These are phyloP conservation scores for Monodelphis domestica DNA, from an alignment of 2,797 vertebrate species.

Conservation along the genomic window DNA sequence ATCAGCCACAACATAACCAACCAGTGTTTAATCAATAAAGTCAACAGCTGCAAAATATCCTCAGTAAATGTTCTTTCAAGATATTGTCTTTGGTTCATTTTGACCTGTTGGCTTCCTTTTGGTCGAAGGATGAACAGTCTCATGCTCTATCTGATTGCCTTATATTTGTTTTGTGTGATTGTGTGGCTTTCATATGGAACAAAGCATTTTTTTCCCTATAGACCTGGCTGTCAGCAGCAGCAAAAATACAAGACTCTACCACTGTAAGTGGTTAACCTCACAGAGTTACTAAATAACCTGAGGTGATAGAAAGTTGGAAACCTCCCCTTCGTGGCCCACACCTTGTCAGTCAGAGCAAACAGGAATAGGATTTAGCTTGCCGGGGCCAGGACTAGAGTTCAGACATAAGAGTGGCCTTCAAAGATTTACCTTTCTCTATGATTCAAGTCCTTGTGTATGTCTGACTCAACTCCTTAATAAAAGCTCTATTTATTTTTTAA, in stretches of 20 bases:
- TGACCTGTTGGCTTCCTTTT: background rate
- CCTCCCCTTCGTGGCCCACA: background rate
- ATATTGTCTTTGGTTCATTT: slow-evolving; percentile 24
- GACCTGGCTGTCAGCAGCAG: background rate
- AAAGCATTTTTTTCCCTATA: background rate
- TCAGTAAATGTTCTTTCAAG: background rate
- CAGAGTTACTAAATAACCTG: slow-evolving; percentile 3
- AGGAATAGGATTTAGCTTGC: background rate
- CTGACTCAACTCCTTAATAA: background rate
- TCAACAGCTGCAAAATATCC: slow-evolving; percentile 12
- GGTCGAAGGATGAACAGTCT: background rate
- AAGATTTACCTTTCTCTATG: background rate
- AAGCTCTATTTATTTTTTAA: no score
- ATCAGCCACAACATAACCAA: background rate
- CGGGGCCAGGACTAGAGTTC: background rate
- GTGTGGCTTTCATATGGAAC: background rate
- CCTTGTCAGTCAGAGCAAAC: slow-evolving; percentile 15
- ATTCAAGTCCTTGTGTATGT: background rate
- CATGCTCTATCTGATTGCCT: background rate
- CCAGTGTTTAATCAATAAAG: background rate
- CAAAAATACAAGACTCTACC: background rate
- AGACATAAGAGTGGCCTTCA: background rate
- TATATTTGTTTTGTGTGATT: background rate
- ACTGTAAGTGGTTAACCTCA: background rate
- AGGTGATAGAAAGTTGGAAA: background rate